Evolutionary conservation across 2,888 invertebrate genomes (phyloP).

Genomic region (Drosophila kanekoi): DNA sequence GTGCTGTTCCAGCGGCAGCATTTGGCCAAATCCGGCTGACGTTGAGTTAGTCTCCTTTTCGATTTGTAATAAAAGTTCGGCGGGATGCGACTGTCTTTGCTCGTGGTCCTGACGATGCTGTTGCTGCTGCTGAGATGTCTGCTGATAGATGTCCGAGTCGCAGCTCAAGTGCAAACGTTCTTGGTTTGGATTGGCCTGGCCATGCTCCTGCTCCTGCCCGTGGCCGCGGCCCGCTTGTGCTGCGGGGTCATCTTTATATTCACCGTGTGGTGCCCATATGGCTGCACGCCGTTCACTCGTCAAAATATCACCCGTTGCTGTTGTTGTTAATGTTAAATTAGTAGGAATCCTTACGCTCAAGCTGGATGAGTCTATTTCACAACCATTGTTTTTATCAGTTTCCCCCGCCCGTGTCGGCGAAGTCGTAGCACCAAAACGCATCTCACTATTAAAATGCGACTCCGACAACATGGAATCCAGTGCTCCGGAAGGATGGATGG

Average conservation of each 20-base stretch:
- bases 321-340: slow-evolving; percentile 57
- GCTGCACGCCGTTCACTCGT: slow-evolving; percentile 36
- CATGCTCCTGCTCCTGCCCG: background rate
- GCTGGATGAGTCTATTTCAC: slow-evolving; percentile 68
- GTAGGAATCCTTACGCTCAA: slow-evolving; percentile 67
- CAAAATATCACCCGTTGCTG: slow-evolving; percentile 49
- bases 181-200: slow-evolving; percentile 8
- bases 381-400: slow-evolving; percentile 71
- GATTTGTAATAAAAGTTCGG: slow-evolving; percentile 60
- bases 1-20: slow-evolving; percentile 55
- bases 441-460: slow-evolving; percentile 14
- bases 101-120: slow-evolving; percentile 23
- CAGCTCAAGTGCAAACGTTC: slow-evolving; percentile 25
- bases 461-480: background rate
- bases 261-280: slow-evolving; percentile 65
- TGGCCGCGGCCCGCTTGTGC: slow-evolving; percentile 1
- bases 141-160: slow-evolving; percentile 34
- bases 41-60: slow-evolving; percentile 43
- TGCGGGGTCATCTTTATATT: slow-evolving; percentile 29
- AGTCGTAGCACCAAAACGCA: slow-evolving; percentile 23
- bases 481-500: background rate
- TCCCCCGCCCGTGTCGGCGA: slow-evolving; percentile 28
- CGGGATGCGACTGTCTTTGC: slow-evolving; percentile 33
- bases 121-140: slow-evolving; percentile 28
- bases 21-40: slow-evolving; percentile 50